phyloP scores from a whole-genome alignment of 2,797 vertebrate genomes.

The Epinephelus awoara region DNA sequence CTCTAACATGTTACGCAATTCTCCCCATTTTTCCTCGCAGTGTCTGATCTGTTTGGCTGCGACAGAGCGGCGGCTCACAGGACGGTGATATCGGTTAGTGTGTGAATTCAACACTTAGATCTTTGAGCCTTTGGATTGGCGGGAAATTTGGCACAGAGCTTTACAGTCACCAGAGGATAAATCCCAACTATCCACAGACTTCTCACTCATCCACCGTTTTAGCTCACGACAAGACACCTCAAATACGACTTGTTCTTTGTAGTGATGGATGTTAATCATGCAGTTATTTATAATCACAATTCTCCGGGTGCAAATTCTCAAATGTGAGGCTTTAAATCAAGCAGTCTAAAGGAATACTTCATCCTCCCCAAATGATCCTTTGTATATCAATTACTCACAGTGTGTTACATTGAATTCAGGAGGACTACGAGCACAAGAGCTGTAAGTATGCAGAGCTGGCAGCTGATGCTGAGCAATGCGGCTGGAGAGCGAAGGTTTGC shows the following conservation, averaged over 20 bases:
- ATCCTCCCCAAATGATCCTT: too few species aligned
- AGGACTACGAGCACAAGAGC: too few species aligned
- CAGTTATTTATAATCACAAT: not conserved
- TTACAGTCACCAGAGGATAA: slow-evolving; percentile 28
- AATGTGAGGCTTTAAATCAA: not conserved
- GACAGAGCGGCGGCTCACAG: slow-evolving; percentile 18
- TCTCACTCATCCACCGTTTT: not conserved
- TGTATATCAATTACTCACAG: too few species aligned
- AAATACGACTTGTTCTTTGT: not conserved
- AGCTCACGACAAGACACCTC: not conserved
- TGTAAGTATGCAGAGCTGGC: too few species aligned
- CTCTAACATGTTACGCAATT: slow-evolving; percentile 21
- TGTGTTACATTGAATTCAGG: too few species aligned
- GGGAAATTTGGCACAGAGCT: slow-evolving; percentile 32
- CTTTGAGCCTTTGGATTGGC: slow-evolving; percentile 14
- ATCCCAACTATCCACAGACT: slow-evolving; percentile 21
- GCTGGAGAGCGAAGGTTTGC: too few species aligned
- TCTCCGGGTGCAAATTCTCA: not conserved
- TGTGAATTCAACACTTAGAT: slow-evolving; percentile 42
- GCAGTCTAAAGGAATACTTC: too few species aligned
- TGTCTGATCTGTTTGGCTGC: slow-evolving; percentile 29
- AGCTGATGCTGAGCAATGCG: too few species aligned
- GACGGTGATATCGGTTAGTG: not conserved
- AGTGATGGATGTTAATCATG: not conserved
- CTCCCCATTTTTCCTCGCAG: slow-evolving; percentile 11